Evolutionary conservation across 2,797 vertebrate genomes (phyloP), one percentile per base, ranked within the genome.

Genomic region (Neosilurus mollespiculum): DNA sequence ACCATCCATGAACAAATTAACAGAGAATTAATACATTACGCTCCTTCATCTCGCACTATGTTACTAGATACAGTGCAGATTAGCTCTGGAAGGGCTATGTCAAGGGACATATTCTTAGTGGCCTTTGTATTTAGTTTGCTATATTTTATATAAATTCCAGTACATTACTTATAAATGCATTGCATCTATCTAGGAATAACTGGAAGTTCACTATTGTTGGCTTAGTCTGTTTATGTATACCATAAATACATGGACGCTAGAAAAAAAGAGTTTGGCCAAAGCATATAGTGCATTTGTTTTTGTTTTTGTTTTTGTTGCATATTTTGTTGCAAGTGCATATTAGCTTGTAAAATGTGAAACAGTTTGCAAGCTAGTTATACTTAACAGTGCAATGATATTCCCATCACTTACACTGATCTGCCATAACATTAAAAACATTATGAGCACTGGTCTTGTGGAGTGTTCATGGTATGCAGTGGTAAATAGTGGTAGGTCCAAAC

Each of bases 101-200:
- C 37, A 30, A 66, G 54, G 71, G 11, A 79, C 66, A 51, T 72
- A 66, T 81, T 49, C 22, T 58, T 87, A 80, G 81, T 76, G 76
- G 61, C 70, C 51, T 80, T 65, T 75, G 58, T 80, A 80, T 56
- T 34, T 62, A 62, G 66, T 79, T 78, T 81, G n/a, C 9, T 37
- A n/a, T 73, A 80, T 67, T 83, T 81, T 49, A 59, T 34, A 14
- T 43, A 26, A 70, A 80, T 78, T 81, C 37, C 78, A 71, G 51
- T 69, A 82, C n/a, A 56, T 78, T 69, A 81, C 78, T 77, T 83
- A 30, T 24, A 72, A 83, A 64, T 88, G 82, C 79, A 81, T 70
- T 87, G 70, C 72, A 3, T 62, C 26, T 58, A 8, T 18, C 53
- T n/a, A 37, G 49, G 70, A 73, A 75, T 78, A 75, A 61, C 26